These are phyloP conservation scores for Brachyrhaphis roseni DNA, from an alignment of 2,797 vertebrate species.

Conservation along the genomic window DNA sequence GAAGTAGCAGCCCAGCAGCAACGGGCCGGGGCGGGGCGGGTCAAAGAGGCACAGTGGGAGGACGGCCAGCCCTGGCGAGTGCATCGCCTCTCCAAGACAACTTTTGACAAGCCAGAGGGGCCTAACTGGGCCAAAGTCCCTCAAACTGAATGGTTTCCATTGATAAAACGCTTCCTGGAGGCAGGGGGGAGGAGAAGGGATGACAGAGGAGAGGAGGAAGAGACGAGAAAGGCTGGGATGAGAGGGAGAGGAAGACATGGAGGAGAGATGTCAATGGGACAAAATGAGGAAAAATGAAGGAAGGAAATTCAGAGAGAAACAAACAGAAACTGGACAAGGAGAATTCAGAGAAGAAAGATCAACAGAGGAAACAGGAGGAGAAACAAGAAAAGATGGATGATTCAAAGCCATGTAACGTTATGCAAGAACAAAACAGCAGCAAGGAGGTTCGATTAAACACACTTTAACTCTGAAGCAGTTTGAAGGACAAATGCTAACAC, in stretches of 20 bases:
- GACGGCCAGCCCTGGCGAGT: constrained; percentile 56
- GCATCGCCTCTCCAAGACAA: constrained; percentile 66
- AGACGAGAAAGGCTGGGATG: constrained; percentile 10
- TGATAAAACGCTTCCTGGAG: constrained; percentile 64
- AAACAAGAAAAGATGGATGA: neutral
- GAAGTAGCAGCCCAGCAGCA: constrained; percentile 31
- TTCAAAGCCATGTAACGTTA: neutral
- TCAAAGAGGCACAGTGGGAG: constrained; percentile 47
- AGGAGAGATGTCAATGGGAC: constrained; percentile 37
- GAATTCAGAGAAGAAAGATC: neutral
- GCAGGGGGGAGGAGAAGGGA: constrained; percentile 22
- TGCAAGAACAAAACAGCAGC: neutral
- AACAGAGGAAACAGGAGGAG: neutral
- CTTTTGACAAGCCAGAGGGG: constrained; percentile 55
- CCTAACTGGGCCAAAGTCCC: constrained; percentile 52
- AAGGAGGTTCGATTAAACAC: neutral
- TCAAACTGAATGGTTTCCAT: constrained; percentile 60
- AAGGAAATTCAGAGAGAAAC: constrained; percentile 10
- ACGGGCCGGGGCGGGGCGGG: constrained; percentile 11
- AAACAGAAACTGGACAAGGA: constrained; percentile 16
- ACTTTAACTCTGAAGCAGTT: neutral
- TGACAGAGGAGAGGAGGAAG: neutral
- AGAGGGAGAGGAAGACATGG: constrained; percentile 16
- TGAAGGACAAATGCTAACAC: neutral
- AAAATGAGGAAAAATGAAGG: constrained; percentile 24